Conservation (phyloP, 2,113 vertebrate genomes). For the Nothobranchius furzeri region DNA sequence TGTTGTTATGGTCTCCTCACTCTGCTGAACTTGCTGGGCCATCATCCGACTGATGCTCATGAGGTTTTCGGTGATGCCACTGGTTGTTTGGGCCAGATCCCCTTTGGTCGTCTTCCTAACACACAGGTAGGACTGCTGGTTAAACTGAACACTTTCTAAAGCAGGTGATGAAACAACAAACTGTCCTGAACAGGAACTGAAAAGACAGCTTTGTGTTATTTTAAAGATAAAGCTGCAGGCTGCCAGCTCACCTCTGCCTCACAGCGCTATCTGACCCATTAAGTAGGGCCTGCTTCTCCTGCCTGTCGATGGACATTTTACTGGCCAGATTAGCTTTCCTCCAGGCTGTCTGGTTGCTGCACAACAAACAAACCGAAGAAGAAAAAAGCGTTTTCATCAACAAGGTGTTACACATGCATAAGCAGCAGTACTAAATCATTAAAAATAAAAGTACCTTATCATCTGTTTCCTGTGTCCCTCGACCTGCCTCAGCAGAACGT, state of each 20-base stretch:
- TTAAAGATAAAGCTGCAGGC: neutral
- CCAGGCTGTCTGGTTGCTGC: conserved; percentile 95
- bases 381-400: neutral
- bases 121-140: neutral
- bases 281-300: conserved; percentile 92
- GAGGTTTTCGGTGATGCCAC: conserved; percentile 91
- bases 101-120: conserved; percentile 88
- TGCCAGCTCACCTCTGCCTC: conserved; percentile 84
- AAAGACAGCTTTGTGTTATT: too few species aligned
- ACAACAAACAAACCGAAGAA: conserved; percentile 5
- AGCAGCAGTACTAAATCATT: too few species aligned
- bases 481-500: conserved; percentile 83
- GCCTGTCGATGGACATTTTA: conserved; percentile 92
- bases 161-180: neutral
- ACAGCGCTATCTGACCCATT: conserved; percentile 78
- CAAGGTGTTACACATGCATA: neutral
- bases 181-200: neutral
- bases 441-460: conserved; percentile 83
- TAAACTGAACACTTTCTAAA: neutral
- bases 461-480: conserved; percentile 94
- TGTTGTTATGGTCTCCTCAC: conserved; percentile 88
- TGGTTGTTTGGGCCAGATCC: conserved; percentile 87
- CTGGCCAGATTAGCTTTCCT: conserved; percentile 95
- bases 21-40: conserved; percentile 95
- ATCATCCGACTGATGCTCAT: conserved; percentile 98